Conservation (phyloP, 2,113 vertebrate species). For the Xenopus laevis region DNA sequence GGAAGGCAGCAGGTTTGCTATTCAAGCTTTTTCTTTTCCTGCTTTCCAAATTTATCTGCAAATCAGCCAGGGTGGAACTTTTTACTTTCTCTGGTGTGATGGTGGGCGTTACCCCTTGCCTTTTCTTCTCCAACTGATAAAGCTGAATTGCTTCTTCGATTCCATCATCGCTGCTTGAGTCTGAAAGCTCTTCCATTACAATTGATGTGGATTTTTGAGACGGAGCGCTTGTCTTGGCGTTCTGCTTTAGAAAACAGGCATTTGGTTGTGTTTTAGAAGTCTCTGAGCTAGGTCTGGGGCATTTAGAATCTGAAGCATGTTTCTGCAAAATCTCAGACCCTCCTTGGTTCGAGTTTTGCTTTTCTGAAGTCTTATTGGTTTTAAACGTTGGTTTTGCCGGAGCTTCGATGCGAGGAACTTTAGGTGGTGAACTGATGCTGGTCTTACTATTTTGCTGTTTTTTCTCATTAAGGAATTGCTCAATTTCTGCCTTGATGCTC, state of each 20-base stretch:
- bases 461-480: conserved; percentile 69
- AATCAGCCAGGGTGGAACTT: conserved; percentile 20
- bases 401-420: not conserved
- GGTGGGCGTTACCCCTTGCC: conserved; percentile 55
- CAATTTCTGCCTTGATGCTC: conserved; percentile 72
- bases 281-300: conserved; percentile 42
- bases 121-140: conserved; percentile 84
- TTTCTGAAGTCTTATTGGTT: conserved; percentile 54
- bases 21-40: conserved; percentile 61
- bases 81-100: conserved; percentile 48
- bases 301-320: conserved; percentile 12
- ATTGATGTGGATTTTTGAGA: rapidly evolving
- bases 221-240: not conserved
- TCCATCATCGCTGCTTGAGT: conserved; percentile 87
- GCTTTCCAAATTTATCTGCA: conserved; percentile 52
- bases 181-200: conserved; percentile 25
- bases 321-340: conserved; percentile 46
- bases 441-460: conserved; percentile 55
- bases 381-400: conserved; percentile 39
- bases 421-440: not conserved
- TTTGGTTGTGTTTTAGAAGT: not conserved
- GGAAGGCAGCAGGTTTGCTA: conserved; percentile 46
- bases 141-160: conserved; percentile 89
- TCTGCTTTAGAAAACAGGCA: not conserved
- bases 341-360: conserved; percentile 47